Evolutionary conservation across 2,888 invertebrate species (phyloP), one percentile per base, ranked within the genome.

Genomic region (Dynastes hyllus): DNA sequence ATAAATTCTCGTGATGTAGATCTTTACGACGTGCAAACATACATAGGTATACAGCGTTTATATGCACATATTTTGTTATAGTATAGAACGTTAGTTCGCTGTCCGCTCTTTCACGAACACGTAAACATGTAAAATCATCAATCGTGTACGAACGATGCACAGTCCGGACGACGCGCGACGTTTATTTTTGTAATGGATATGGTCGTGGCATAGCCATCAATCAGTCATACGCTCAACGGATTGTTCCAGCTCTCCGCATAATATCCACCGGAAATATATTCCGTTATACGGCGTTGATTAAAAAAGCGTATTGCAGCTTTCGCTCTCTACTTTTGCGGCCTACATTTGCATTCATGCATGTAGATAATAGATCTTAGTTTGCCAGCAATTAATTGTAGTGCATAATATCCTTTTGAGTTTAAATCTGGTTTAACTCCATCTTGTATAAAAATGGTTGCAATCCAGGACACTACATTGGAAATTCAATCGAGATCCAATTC

Each of bases 121-220:
- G 61, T 61, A 61, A 61, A 61, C 61, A 61, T 61, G 61, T 61
- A 61, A 61, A 61, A n/a, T n/a, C 61, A 61, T 61, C 61, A 61
- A 61, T 61, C 61, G 27, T 61, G 6, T 3, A 16, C n/a, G 53
- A 53, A n/a, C n/a, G 5, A 16, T 16, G n/a, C 4, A 6, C n/a
- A 53, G n/a, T 16, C n/a, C 6, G 53, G n/a, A 16, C n/a, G n/a
- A n/a, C 2, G n/a, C 8, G 51, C 51, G 51, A 61, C 61, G 61
- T 61, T 9, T 61, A 29, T 61, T 61, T 61, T 22, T 29, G 61
- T 61, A 61, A 29, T 61, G 61, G 22, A 27, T 61, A 22, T 29
- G 29, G 61, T 61, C 29, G 29, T 22, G 11, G 29, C 3, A 27
- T 11, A 11, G 8, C 27, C 29, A 61, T 61, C 61, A 61, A 61